phyloP scores from a whole-genome alignment of 2,113 vertebrate genomes.

The Azemiops feae region DNA sequence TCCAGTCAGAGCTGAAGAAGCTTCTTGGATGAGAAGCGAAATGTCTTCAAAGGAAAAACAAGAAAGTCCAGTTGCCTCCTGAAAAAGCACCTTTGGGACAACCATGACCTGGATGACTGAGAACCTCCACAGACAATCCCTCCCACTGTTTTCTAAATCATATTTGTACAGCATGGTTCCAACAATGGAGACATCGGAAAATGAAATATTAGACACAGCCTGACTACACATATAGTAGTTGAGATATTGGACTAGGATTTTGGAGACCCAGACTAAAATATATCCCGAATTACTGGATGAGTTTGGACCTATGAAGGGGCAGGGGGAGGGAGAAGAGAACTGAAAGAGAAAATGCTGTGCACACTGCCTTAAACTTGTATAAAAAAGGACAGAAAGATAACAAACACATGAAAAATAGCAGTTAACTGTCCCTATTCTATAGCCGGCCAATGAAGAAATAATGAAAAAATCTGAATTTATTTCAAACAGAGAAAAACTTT shows the following conservation, averaged over 20 bases:
- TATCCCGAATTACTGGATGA: not conserved
- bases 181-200: not conserved
- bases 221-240: not conserved
- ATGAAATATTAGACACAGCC: not conserved
- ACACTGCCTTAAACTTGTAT: not conserved
- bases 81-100: no score
- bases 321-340: not conserved
- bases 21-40: no score
- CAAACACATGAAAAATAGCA: not conserved
- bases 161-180: not conserved
- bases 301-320: not conserved
- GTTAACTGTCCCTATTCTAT: not conserved
- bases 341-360: not conserved
- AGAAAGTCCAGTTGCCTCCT: no score
- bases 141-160: not conserved
- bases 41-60: no score
- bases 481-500: not conserved
- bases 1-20: no score
- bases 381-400: not conserved
- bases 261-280: not conserved
- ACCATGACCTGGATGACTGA: no score
- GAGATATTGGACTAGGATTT: not conserved
- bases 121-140: no score
- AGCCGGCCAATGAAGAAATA: not conserved
- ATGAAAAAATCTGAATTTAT: not conserved